Evolutionary conservation across 1,140 invertebrate species (phyloP).

Genomic region (Saccostrea glomerata): DNA sequence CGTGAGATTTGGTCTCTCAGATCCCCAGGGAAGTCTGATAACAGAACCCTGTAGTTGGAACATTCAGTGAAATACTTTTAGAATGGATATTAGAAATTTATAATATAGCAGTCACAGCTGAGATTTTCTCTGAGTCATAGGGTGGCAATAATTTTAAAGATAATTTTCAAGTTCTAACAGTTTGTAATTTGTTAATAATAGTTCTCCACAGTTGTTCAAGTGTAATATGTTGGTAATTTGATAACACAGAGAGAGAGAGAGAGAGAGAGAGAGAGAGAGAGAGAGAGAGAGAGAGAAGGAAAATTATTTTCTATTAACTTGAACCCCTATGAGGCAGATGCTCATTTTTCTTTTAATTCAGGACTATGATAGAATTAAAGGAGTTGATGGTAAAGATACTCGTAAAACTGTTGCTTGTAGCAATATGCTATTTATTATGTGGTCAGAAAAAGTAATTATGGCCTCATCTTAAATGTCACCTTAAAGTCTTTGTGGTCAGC

Average conservation of each 20-base stretch:
- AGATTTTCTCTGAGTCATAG: not conserved
- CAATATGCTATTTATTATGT: not conserved
- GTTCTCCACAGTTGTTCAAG: not conserved
- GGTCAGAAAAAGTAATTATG: not conserved
- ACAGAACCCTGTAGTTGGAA: too few relatives aligned
- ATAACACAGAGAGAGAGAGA: not conserved
- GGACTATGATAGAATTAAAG: not conserved
- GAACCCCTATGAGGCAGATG: not conserved
- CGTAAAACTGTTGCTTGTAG: conserved; percentile 15
- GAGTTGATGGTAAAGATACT: not conserved
- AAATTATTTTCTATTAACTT: not conserved
- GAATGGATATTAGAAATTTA: too few relatives aligned
- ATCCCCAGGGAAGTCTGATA: too few relatives aligned
- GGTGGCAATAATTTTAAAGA: not conserved
- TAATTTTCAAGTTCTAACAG: not conserved
- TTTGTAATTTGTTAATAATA: not conserved
- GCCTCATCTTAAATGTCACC: not conserved
- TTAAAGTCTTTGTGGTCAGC: not conserved
- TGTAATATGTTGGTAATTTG: not conserved
- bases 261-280: not conserved
- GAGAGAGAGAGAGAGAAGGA: not conserved
- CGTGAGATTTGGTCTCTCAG: too few relatives aligned
- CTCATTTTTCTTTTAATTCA: not conserved
- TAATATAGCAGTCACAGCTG: not conserved
- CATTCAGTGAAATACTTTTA: too few relatives aligned